Percentiles rank a stretch among this genome's conserved stretches.
Evolutionary conservation across 2,888 invertebrate species (phyloP).

Genomic region (Heliothis peltigera): DNA sequence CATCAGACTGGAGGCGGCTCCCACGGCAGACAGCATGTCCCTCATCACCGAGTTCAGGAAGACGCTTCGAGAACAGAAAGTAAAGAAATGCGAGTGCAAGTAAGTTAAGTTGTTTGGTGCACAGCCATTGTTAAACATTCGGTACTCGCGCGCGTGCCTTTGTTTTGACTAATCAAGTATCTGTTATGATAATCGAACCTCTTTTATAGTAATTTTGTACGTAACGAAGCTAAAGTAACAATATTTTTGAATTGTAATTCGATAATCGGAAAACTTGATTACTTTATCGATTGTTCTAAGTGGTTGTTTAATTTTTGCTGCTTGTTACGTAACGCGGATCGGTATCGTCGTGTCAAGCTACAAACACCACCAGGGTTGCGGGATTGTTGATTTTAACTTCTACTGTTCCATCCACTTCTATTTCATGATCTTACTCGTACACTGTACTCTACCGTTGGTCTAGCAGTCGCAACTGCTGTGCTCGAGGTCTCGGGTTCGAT

Average conservation of each 20-base stretch:
- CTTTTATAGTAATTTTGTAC: constrained; percentile 4
- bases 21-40: constrained; percentile 65
- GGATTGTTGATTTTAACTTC: no score
- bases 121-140: not conserved
- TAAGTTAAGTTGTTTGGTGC: constrained; percentile 70
- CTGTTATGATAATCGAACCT: constrained; percentile 7
- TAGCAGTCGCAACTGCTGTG: no score
- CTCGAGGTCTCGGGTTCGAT: no score
- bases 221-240: not conserved
- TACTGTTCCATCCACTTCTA: no score
- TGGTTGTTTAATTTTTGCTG: not conserved
- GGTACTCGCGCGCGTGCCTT: constrained; percentile 8
- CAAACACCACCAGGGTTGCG: not conserved
- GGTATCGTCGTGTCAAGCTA: not conserved
- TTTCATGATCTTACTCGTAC: no score
- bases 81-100: constrained; percentile 84
- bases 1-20: constrained; percentile 55
- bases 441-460: no score
- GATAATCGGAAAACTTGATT: not conserved
- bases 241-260: constrained; percentile 7
- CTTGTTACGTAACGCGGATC: not conserved
- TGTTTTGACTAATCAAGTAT: constrained; percentile 16
- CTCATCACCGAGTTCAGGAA: constrained; percentile 81
- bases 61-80: constrained; percentile 78
- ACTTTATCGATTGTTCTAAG: not conserved